These are phyloP conservation scores for Lepidocolaptes lacrymiger DNA, from an alignment of 2,797 vertebrate genomes.

Conservation along the genomic window DNA sequence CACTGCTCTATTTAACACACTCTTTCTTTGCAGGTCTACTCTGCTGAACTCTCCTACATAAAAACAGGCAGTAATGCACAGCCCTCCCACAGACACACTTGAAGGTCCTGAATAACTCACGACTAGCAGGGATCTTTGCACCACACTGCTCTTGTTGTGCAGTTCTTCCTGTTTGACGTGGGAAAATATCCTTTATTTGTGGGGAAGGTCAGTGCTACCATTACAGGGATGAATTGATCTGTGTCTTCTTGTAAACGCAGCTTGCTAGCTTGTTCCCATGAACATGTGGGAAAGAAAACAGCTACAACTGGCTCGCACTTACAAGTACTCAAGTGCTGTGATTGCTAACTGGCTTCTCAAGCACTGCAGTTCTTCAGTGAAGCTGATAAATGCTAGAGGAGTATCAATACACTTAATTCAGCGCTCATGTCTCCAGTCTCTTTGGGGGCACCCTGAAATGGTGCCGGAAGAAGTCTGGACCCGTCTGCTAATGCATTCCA, in stretches of 20 bases:
- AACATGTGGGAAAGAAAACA: conserved; percentile 53
- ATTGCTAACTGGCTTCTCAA: conserved; percentile 46
- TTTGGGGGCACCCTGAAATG: accelerated
- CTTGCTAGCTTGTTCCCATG: conserved; percentile 12
- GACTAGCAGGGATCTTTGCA: conserved; percentile 26
- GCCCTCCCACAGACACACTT: conserved; percentile 3
- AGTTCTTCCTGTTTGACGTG: conserved; percentile 39
- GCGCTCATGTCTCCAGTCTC: not conserved
- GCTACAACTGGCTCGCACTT: conserved; percentile 25
- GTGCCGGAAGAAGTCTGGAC: not conserved
- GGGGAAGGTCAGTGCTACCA: conserved; percentile 39
- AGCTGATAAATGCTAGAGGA: not conserved
- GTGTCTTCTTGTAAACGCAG: conserved; percentile 33
- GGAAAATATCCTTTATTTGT: conserved; percentile 43
- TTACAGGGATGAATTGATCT: conserved; percentile 50
- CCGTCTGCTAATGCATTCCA: not conserved
- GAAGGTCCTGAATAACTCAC: conserved; percentile 23
- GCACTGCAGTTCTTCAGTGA: not conserved
- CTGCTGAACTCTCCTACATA: not conserved
- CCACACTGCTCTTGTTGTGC: conserved; percentile 38
- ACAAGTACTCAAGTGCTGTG: not conserved
- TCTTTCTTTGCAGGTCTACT: not conserved
- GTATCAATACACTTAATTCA: conserved; percentile 32
- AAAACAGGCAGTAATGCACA: not conserved
- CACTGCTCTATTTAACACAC: not conserved